Evolutionary conservation across 2,888 invertebrate species (phyloP), one percentile per base, ranked within the genome.

Genomic region (Himalopsyche kuldschensis): DNA sequence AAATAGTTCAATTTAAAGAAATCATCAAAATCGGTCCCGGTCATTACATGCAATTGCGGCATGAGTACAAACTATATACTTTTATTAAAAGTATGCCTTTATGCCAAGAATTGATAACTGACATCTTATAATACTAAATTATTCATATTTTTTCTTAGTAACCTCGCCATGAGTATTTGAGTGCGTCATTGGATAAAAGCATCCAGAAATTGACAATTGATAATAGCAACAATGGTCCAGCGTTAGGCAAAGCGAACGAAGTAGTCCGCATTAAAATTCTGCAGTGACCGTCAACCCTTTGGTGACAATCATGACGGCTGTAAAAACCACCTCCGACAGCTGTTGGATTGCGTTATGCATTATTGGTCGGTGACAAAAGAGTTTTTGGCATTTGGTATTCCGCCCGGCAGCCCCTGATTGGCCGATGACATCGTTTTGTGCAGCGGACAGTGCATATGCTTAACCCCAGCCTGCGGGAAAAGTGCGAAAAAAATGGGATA

Each of bases 301-400:
- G 27, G 8, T 17, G 32, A 46, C 79, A 77, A 77, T 77, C 75
- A 48, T 75, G 81, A 82, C 81, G 69, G 80, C 83, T 69, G 80
- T 46, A 77, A 47, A 78, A 82, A 82, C 82, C 82, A 81, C 48
- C 78, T 77, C 17, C 81, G 82, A 80, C 84, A 85, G 84, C 82
- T 85, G 85, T 84, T 55, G 76, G 82, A 85, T 85, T 85, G 85
- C 85, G 85, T 81, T 82, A 85, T 84, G 55, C 78, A 41, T 48
- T 75, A 55, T 82, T 35, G 63, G 32, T 35, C 41, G 48, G 47
- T 46, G 69, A 82, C 82, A 82, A 82, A n/a, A 82, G 82, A 31
- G 30, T 69, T 31, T 79, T 82, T 32, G 77, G 46, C 79, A 82
- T 82, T 82, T 79, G 76, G 48, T 46, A 79, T 83, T 77, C 81